These are phyloP conservation scores for Polymixis flavicincta DNA, from an alignment of 2,888 invertebrate genomes.

Conservation along the genomic window DNA sequence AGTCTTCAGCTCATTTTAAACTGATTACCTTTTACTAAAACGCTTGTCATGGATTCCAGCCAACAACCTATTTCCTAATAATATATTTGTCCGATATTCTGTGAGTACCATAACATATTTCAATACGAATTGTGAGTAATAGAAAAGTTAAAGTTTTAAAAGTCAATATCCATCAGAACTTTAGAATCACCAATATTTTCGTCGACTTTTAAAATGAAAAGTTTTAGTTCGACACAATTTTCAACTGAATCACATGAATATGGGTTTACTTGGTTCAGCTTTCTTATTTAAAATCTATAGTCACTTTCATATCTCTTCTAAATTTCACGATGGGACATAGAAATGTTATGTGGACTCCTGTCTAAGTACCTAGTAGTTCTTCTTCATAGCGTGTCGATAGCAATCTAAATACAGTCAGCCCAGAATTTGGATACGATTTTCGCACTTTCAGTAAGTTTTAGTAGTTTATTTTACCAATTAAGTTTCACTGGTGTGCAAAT, in stretches of 20 bases:
- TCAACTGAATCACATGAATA: conserved; percentile 10
- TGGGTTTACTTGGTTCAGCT: background rate
- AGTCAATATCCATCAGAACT: conserved; percentile 31
- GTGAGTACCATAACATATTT: conserved; percentile 1
- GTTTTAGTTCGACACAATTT: conserved; percentile 6
- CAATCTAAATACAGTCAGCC: too few relatives aligned
- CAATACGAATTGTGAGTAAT: background rate
- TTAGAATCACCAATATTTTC: conserved; percentile 35
- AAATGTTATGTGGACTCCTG: too few relatives aligned
- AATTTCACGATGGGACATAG: too few relatives aligned
- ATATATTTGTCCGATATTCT: background rate
- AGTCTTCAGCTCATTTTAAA: background rate
- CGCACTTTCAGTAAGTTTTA: too few relatives aligned
- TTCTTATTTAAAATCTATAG: background rate
- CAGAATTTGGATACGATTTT: too few relatives aligned
- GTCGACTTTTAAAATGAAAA: conserved; percentile 37
- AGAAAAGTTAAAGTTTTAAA: conserved; percentile 25
- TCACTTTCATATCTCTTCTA: background rate
- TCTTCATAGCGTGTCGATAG: too few relatives aligned
- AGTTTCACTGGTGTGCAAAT: too few relatives aligned
- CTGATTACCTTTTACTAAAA: background rate
- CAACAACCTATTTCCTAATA: background rate
- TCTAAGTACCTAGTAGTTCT: too few relatives aligned
- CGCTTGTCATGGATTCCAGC: background rate
- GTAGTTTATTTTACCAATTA: too few relatives aligned